Evolutionary conservation across 2,888 invertebrate genomes (phyloP), one percentile per base, ranked within the genome.

Genomic region (Polietes domitor): DNA sequence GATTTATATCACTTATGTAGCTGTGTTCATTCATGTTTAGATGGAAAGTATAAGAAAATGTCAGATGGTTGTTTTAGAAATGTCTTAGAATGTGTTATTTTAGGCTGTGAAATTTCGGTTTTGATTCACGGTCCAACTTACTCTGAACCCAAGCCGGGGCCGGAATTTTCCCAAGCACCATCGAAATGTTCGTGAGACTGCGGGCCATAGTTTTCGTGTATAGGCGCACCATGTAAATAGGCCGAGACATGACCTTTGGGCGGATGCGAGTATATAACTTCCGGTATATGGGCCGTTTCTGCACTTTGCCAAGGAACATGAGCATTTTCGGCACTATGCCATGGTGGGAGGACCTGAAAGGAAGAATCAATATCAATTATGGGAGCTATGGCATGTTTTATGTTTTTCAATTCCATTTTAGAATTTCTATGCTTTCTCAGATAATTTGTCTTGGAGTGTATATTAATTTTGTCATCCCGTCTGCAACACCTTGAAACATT

Each of bases 91-190:
- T 26, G 55, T 71, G 41, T 21, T 28, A 26, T 19, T 21, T 26
- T 24, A 9, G 68, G n/a, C 58, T 50, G 50, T n/a, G 47, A 41
- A n/a, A n/a, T n/a, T n/a, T n/a, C n/a, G n/a, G n/a, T n/a, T n/a
- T n/a, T n/a, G n/a, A 32, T n/a, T 10, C 47, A 32, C 0, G 6
- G n/a, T 15, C 61, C 7, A 80, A 93, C 94, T 93, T 88, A 95
- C 94, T 95, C 94, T 87, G 93, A 94, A 55, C 94, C 95, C 86
- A 94, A 91, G 17, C 94, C 94, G 7, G 94, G 94, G 2, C 94
- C 94, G 2, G 94, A 94, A 7, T 93, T 93, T 86, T 94, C 94
- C 94, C 94, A 94, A 85, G 94, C 94, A 50, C 93, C 93, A 72
- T 92, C 92, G 77, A 93, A 93, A 84, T 94, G 58, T 26, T 58